Base-by-base conservation (phyloP, 1,140 invertebrate genomes). In the Pseudomyrmex pallidus region DNA sequence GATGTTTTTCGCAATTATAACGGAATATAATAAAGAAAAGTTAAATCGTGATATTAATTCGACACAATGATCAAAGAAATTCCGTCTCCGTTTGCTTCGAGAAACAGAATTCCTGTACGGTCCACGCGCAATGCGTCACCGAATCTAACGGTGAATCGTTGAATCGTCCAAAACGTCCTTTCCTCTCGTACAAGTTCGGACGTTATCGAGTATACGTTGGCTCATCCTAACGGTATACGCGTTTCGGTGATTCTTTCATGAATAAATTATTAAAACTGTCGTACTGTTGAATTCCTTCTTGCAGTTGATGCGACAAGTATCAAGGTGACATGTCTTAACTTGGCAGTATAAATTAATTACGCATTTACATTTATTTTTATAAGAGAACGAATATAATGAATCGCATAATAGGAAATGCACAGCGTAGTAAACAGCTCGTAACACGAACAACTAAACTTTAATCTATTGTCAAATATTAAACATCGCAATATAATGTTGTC, bases 191-290 rank as follows among this genome's bases (percentile, higher is more conserved):
- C 48, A 25, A 73, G 44, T 61, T 17, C 35, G 22, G n/a, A 62
- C 74, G 46, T 85, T 83, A 89, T 88, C 83, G 77, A 63, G 46
- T 52, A 20, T 82, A 76, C 56, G 66, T 86, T 89, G 88, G 90
- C 83, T 89, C 87, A 89, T 92, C 87, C 82, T 64, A 93, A 93
- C 92, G 92, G 92, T 92, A 92, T 84, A 89, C 12, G 62, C 82
- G 85, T 93, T 92, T 92, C 86, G 92, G 90, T 87, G 87, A 46
- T 91, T 91, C 87, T 85, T 85, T 89, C 87, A 88, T 74, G 91
- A 92, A 92, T 92, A 92, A 90, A 92, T 92, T 92, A 92, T 90
- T 89, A 84, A 89, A 91, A 91, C 86, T 91, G 90, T 90, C 86
- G 84, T 15, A 35, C 10, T 25, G 62, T 7, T 35, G 35, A 35